These are phyloP conservation scores for Amaurobius ferox DNA, from an alignment of 2,888 invertebrate genomes.

Conservation along the genomic window DNA sequence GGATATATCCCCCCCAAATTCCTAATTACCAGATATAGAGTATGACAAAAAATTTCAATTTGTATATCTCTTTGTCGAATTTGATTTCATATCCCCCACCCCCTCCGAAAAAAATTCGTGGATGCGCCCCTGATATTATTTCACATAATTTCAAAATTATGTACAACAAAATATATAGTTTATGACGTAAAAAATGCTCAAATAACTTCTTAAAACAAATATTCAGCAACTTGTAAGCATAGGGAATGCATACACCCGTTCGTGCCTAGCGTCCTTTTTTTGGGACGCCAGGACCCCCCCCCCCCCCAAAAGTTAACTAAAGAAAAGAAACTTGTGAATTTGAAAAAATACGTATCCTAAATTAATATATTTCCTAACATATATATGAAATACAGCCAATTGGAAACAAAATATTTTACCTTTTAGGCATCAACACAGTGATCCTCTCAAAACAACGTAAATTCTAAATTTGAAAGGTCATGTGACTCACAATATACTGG, in stretches of 20 bases:
- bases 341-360: slow-evolving; percentile 13
- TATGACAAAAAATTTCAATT: too few species aligned
- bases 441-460: too few species aligned
- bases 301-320: background rate
- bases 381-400: background rate
- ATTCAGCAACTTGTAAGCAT: background rate
- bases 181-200: too few species aligned
- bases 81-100: too few species aligned
- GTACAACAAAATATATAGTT: background rate
- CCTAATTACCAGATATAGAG: too few species aligned
- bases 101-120: background rate
- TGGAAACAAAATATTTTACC: slow-evolving; percentile 17
- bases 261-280: slow-evolving; percentile 6
- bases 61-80: too few species aligned
- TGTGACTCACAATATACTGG: too few species aligned
- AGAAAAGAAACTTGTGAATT: background rate
- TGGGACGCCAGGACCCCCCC: background rate
- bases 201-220: background rate
- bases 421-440: too few species aligned
- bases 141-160: too few species aligned
- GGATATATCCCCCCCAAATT: too few species aligned
- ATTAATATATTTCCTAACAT: too few species aligned
- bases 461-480: too few species aligned
- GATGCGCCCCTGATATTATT: background rate
- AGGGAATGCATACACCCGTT: background rate